Percentiles rank a stretch among this genome's conserved stretches.
phyloP scores from a whole-genome alignment of 2,113 vertebrate genomes.

The Cyprinodon tularosa region DNA sequence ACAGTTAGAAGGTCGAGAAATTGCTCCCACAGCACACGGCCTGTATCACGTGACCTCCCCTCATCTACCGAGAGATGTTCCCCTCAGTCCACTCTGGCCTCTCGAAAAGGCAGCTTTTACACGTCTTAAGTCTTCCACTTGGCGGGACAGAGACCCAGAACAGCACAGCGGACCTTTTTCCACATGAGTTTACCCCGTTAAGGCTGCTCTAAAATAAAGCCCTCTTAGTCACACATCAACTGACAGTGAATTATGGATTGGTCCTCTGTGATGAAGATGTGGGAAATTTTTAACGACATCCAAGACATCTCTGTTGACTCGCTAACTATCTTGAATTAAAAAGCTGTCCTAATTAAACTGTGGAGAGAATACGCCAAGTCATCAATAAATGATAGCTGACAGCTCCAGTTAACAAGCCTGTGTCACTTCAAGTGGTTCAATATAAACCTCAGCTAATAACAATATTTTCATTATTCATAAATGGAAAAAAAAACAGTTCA shows the following conservation, averaged over 20 bases:
- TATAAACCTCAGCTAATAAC: conserved; percentile 40
- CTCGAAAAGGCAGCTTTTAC: conserved; percentile 88
- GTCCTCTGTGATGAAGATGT: conserved; percentile 71
- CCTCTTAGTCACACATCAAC: conserved; percentile 73
- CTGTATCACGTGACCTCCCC: conserved; percentile 59
- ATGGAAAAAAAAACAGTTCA: no score
- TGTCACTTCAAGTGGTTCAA: conserved; percentile 56
- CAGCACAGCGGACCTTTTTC: conserved; percentile 76
- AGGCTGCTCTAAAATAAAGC: conserved; percentile 76
- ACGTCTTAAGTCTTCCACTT: conserved; percentile 88
- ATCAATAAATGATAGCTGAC: conserved; percentile 75
- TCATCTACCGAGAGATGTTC: conserved; percentile 36
- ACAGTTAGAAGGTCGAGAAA: conserved; percentile 94
- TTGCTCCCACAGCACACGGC: conserved; percentile 92
- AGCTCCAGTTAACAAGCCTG: conserved; percentile 52
- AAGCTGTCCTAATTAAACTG: conserved; percentile 75
- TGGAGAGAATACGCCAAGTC: conserved; percentile 66
- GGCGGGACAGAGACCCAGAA: conserved; percentile 71
- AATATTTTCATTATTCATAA: background rate
- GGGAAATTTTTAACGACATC: conserved; percentile 76
- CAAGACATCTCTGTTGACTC: conserved; percentile 64
- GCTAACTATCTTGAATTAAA: conserved; percentile 67
- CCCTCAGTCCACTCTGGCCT: conserved; percentile 67
- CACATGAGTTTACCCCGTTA: conserved; percentile 81
- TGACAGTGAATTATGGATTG: conserved; percentile 78